Evolutionary conservation across 2,113 vertebrate species (phyloP), one percentile per base, ranked within the genome.

Genomic region (Phrynocephalus versicolor): DNA sequence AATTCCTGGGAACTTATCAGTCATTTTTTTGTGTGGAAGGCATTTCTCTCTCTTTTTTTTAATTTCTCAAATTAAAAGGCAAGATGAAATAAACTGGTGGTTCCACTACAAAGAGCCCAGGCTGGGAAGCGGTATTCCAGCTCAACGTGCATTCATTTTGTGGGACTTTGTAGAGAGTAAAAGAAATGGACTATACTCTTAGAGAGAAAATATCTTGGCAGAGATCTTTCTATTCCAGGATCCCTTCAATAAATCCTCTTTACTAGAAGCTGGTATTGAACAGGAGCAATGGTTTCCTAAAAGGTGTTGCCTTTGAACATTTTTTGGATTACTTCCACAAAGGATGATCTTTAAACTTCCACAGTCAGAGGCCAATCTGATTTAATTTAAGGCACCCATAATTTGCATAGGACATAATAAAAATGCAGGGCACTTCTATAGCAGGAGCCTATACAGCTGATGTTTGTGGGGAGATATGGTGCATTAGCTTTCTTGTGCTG

Each of bases 241-340:
- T 45, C 39, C 64, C 18, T 64, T 83, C 78, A 23, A 27, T n/a
- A 55, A 64, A 76, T 57, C 4, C n/a, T 39, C 58, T 73, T 39
- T 35, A 57, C 27, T 21, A 81, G 30, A 64, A 21, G 14, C 30
- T 60, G 27, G 23, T 74, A 33, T 41, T 80, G 70, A 70, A 30
- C 35, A 62, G 57, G 21, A 86, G 78, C n/a, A 64, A 81, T 73
- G 70, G 21, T 30, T 35, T 74, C 67, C 77, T 81, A 74, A 81
- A 86, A 81, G 69, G 73, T 69, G 55, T 39, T n/a, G 73, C 55
- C 78, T 65, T 86, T 74, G 58, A 81, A 81, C 58, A 65, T 81
- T 86, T 27, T 58, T 74, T 86, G 78, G 23, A 81, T 86, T 86
- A 86, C 35, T 64, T 86, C 78, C 70, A 86, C 39, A n/a, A 86